Base-by-base conservation (phyloP, 1,140 invertebrate species). In the Eumaeus atala region DNA sequence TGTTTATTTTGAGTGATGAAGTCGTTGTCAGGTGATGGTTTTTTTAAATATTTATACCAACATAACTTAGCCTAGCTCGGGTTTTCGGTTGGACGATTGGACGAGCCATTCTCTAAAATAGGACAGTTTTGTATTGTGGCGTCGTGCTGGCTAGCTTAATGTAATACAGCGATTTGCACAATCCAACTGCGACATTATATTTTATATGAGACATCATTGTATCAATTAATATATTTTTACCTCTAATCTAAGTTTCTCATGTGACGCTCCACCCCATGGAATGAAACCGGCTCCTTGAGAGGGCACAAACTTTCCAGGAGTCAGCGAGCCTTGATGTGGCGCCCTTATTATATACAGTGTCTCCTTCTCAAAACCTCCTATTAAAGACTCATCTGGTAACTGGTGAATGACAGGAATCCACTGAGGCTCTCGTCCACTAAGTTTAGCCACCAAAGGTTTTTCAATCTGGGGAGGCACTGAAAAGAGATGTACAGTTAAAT, bases 211-310 rank as follows among this genome's bases (percentile, higher is more conserved):
- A 28, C 21, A 47, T 10, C 36, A 57, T 16, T 47, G 9, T 48
- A 44, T 28, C 28, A 54, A 34, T 51, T 37, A 54, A 58, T 36
- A 61, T 69, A n/a, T n/a, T n/a, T n/a, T n/a, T n/a, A 92, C 91
- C 87, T 95, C 91, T 77, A 94, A 95, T 16, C 92, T 89, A 16
- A 68, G 60, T 66, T 92, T 92, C 21, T 87, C 88, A 70, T 94
- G 91, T 66, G 93, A 92, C 4, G 70, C 77, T 36, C 93, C 93
- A 17, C 93, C 93, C 92, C 93, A 95, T 14, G 94, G 70, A 0
- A 95, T 74, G 67, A 93, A 95, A 59, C 89, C 91, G 0, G 90
- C 88, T 11, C 90, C 89, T 62, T 93, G 90, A 1, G 91, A 90
- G 1, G 91, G 89, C 47, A 92, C 87, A 51, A 93, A 85, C 76